These are phyloP conservation scores for Atta texana DNA, from an alignment of 1,140 invertebrate species.

Conservation along the genomic window DNA sequence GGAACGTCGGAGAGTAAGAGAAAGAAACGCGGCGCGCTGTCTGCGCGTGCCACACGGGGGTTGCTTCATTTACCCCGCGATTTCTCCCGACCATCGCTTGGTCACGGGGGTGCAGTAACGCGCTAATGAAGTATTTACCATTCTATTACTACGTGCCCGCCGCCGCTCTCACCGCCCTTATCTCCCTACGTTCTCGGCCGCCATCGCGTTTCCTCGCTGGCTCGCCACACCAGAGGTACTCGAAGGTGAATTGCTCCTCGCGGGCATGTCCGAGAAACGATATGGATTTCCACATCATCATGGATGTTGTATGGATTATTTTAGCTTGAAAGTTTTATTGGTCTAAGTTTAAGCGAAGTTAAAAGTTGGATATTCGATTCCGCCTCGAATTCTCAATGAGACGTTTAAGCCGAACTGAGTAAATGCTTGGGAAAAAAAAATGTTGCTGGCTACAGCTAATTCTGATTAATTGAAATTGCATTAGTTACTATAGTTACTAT, in stretches of 20 bases:
- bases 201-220: background rate
- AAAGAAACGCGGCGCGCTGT: background rate
- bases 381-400: background rate
- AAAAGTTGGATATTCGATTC: background rate
- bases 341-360: background rate
- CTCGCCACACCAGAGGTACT: background rate
- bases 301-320: conserved; percentile 12
- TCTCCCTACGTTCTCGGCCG: background rate
- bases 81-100: conserved; percentile 61
- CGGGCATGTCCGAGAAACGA: conserved; percentile 25
- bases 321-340: background rate
- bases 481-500: too few relatives aligned
- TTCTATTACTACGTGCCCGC: conserved; percentile 74
- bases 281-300: conserved; percentile 30
- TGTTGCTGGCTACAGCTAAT: too few relatives aligned
- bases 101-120: conserved; percentile 70
- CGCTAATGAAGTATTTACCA: conserved; percentile 78
- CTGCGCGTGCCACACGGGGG: conserved; percentile 10
- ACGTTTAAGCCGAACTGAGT: background rate
- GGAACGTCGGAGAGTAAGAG: background rate
- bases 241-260: conserved; percentile 47
- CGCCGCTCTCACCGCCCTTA: conserved; percentile 45
- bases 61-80: conserved; percentile 65
- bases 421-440: too few relatives aligned
- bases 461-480: too few relatives aligned